phyloP scores from a whole-genome alignment of 2,888 invertebrate species.

The Eristalis pertinax region DNA sequence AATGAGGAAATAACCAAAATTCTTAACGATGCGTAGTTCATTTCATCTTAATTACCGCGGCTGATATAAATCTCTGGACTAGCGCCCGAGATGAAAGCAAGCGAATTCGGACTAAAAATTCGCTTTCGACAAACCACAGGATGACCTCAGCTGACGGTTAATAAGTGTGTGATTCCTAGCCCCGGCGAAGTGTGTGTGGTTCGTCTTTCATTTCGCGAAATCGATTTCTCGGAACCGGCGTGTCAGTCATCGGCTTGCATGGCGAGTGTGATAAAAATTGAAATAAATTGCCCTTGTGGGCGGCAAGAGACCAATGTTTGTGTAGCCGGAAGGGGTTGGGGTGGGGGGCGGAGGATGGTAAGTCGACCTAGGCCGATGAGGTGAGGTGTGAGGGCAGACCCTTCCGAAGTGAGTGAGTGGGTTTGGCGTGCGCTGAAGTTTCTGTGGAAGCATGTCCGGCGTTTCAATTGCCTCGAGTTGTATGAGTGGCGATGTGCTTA shows the following conservation, averaged over 20 bases:
- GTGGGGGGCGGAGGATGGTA: too few species aligned
- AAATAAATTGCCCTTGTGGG: neutral
- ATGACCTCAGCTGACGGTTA: conserved; percentile 48
- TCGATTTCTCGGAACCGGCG: conserved; percentile 20
- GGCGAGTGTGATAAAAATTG: neutral
- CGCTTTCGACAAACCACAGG: conserved; percentile 51
- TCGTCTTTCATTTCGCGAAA: conserved; percentile 16
- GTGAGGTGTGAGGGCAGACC: neutral
- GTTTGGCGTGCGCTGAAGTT: neutral
- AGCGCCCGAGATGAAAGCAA: conserved; percentile 56
- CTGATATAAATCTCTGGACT: conserved; percentile 45
- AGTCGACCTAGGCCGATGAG: neutral
- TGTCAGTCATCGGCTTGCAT: conserved; percentile 18
- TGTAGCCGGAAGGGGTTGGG: neutral
- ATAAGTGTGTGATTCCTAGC: conserved; percentile 30
- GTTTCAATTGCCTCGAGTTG: neutral
- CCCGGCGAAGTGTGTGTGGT: neutral
- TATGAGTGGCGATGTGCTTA: neutral
- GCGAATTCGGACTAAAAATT: conserved; percentile 50
- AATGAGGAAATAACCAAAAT: neutral
- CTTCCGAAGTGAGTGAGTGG: neutral
- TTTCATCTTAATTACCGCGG: conserved; percentile 45
- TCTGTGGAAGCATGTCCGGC: too few species aligned
- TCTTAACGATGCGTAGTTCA: conserved; percentile 27
- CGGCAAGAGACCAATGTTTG: neutral